A percentile compares a stretch with the other conserved stretches of the same genome.
Conservation (phyloP, 2,113 vertebrate species). For the Meles meles region DNA sequence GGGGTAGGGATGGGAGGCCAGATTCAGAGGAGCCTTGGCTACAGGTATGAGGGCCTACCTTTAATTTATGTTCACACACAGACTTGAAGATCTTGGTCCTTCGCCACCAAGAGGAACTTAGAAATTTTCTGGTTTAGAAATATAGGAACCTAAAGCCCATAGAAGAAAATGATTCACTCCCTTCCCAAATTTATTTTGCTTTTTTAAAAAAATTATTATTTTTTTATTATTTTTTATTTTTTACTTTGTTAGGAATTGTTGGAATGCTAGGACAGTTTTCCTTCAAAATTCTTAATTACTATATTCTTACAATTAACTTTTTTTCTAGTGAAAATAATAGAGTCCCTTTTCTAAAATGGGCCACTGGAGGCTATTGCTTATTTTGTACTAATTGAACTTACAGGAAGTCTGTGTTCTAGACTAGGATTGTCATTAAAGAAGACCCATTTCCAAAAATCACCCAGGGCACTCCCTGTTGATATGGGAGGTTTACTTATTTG, state of each 20-base stretch:
- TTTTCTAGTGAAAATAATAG: constrained; percentile 26
- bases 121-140: background rate
- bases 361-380: background rate
- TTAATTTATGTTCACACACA: background rate
- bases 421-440: background rate
- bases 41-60: background rate
- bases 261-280: background rate
- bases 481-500: background rate
- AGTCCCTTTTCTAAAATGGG: background rate
- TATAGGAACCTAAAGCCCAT: background rate
- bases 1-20: background rate
- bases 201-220: no score
- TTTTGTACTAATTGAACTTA: background rate
- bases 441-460: constrained; percentile 1
- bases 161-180: constrained; percentile 7
- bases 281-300: constrained; percentile 2
- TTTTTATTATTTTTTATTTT: no score
- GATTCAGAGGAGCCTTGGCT: background rate
- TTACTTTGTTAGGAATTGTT: background rate
- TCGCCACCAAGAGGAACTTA: background rate
- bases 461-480: background rate
- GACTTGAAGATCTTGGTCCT: background rate
- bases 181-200: background rate
- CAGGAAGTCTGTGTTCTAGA: background rate
- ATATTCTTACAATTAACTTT: background rate